Evolutionary conservation across 1,140 invertebrate genomes (phyloP), one percentile per base, ranked within the genome.

Genomic region (Polypedilum vanderplanki): DNA sequence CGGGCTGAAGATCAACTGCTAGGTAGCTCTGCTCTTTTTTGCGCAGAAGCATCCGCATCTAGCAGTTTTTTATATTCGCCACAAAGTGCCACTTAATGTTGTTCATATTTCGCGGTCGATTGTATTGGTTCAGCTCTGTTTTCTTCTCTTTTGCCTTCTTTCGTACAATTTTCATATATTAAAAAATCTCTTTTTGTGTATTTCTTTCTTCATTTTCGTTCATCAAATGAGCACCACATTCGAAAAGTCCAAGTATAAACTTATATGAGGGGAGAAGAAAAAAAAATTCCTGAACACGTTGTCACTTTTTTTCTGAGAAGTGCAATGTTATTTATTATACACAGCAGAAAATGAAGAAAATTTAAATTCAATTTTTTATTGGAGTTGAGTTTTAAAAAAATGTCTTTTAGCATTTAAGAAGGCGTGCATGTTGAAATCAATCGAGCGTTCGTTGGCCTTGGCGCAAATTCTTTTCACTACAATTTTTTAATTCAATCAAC

Each of bases 101-200:
- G n/a, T 67, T 70, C 65, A 70, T 70, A 70, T 20, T 70, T 70
- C 65, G 65, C 65, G 65, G 65, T 70, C 65, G 65, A 70, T 70
- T 70, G 65, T 70, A 70, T 70, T 70, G 65, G 65, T 70, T 70
- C 46, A 57, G 46, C 46, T 57, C 46, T n/a, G 46, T n/a, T 33
- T 33, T 57, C 46, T 57, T 12, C 46, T 57, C n/a, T 57, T 12
- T 12, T 57, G 41, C 12, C 12, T n/a, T 57, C 46, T 57, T 57
- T 57, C 46, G 10, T 57, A n/a, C 46, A n/a, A 33, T 70, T 70
- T 70, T 70, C 65, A 18, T 70, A 18, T 22, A 18, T 57, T 57
- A 17, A 57, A n/a, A 17, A 57, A 57, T 18, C 18, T 70, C 24
- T 70, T 70, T 10, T 70, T 20, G 9, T 70, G 18, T 20, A 22